These are phyloP conservation scores for Plutomurus gul DNA, from an alignment of 1,140 invertebrate species.

Conservation along the genomic window DNA sequence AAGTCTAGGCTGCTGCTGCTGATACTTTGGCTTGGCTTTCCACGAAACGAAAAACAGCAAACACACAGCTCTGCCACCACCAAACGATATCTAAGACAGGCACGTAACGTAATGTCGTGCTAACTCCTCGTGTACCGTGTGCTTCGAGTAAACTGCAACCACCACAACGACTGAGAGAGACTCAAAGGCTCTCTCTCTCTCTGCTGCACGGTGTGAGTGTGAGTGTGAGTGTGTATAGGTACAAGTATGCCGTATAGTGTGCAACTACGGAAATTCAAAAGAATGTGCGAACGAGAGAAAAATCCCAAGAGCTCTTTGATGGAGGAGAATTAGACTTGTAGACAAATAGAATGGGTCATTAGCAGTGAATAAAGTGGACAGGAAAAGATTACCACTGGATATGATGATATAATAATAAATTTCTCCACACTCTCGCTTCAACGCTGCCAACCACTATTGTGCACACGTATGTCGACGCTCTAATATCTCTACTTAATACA, in stretches of 20 bases:
- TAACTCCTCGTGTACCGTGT: neutral
- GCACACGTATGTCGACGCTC: no score
- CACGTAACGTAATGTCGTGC: neutral
- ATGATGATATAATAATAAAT: constrained; percentile 24
- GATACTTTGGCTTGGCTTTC: neutral
- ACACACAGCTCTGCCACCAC: neutral
- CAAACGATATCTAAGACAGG: constrained; percentile 4
- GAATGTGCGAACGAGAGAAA: constrained; percentile 26
- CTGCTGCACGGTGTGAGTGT: no score
- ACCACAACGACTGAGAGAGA: neutral
- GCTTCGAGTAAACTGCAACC: neutral
- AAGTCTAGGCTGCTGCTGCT: neutral
- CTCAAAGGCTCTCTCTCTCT: no score
- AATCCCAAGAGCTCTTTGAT: constrained; percentile 22
- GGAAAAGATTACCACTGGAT: constrained; percentile 18
- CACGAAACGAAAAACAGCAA: constrained; percentile 7
- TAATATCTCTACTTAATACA: no score
- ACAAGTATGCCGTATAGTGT: no score
- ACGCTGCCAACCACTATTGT: no score
- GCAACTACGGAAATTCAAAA: neutral
- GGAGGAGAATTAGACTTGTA: constrained; percentile 17
- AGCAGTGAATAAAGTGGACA: constrained; percentile 20
- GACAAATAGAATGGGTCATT: constrained; percentile 29
- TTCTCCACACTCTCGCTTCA: neutral
- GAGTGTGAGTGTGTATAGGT: no score